Conservation (phyloP, 2,113 vertebrate genomes). For the Gymnarchus niloticus region DNA sequence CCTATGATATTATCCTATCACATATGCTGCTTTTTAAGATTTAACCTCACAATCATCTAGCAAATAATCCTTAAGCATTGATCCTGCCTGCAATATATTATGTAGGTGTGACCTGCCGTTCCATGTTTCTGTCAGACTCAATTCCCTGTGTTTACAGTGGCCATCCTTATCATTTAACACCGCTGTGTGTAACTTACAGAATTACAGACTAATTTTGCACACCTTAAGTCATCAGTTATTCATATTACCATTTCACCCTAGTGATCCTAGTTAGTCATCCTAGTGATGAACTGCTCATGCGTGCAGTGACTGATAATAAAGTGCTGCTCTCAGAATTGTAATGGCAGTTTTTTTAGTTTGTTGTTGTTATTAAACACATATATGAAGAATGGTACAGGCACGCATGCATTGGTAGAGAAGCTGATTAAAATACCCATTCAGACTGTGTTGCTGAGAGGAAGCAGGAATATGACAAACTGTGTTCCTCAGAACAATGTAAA, state of each 20-base stretch:
- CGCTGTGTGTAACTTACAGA: neutral
- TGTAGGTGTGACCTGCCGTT: neutral
- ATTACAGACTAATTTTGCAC: neutral
- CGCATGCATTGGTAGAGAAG: neutral
- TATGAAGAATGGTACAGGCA: neutral
- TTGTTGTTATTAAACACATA: neutral
- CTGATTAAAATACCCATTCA: slow-evolving; percentile 47
- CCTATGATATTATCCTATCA: neutral
- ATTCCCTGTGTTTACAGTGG: neutral
- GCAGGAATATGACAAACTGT: too few species aligned
- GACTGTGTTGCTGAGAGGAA: too few species aligned
- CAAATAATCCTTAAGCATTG: neutral
- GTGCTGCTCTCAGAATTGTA: neutral
- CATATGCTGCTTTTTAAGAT: neutral
- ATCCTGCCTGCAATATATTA: neutral
- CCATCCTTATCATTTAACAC: neutral
- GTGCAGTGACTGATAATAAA: neutral
- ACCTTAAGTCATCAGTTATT: neutral
- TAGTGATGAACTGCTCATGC: neutral
- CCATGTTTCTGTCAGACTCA: neutral
- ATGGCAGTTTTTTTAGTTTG: neutral
- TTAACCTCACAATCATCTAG: neutral
- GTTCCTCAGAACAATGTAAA: too few species aligned
- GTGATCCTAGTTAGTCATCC: neutral
- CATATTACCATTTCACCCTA: neutral